Base-by-base conservation (phyloP, 92 coral and sea anemone species). In the Actinernus sp. region DNA sequence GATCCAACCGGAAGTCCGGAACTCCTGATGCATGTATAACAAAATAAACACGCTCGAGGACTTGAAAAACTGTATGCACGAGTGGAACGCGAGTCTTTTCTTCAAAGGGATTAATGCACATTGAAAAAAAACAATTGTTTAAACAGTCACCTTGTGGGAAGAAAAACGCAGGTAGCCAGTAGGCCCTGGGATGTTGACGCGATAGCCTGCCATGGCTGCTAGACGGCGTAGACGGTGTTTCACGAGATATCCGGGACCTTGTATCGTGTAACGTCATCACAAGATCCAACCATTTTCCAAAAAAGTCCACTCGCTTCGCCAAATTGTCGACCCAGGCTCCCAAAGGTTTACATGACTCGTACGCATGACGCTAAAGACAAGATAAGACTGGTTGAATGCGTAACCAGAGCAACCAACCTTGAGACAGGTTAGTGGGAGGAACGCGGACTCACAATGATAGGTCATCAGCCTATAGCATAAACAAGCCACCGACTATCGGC, bases 121-220 rank as follows among this genome's bases (percentile, higher is more conserved):
- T n/a, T n/a, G n/a, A n/a, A n/a, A n/a, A n/a, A n/a, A n/a, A n/a
- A n/a, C n/a, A n/a, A n/a, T n/a, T n/a, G n/a, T n/a, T n/a, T n/a
- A n/a, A n/a, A n/a, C n/a, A n/a, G n/a, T 49, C 34, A 95, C 99
- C 99, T 87, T 91, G 97, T 7, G 99, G 99, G 40, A 78, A 90
- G 72, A 95, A 91, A 68, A 95, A 95, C 1, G 99, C 97, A 1
- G 99, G 84, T 43, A 95, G 58, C 99, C 99, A 95, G 78, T 92
- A 95, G 7, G 99, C 94, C 31, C 86, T 72, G 1, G 99, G 99
- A 27, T 83, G 85, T 23, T 61, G 63, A 52, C 87, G 92, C 46
- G 82, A 30, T 3, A 53, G 6, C 25, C 19, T 61, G 33, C n/a
- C 36, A 26, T 68, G 60, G n/a, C 77, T 56, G 1, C 17, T 45